phyloP scores from a whole-genome alignment of 2,113 vertebrate species.

The Hymenochirus boettgeri region DNA sequence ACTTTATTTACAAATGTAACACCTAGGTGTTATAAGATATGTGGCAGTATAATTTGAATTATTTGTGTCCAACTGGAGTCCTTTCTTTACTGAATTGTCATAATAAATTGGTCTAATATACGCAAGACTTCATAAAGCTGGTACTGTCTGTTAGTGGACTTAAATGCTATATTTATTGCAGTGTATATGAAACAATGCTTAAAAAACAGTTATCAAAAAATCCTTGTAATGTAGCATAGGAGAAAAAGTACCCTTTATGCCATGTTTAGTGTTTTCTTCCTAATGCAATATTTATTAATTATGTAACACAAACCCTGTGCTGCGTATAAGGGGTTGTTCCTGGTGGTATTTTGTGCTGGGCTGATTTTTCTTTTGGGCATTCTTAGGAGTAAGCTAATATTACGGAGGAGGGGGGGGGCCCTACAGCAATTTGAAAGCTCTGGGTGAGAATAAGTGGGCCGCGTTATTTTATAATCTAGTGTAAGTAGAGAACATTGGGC shows the following conservation, averaged over 20 bases:
- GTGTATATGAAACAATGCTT: not conserved
- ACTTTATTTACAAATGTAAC: no score
- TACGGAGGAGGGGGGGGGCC: no score
- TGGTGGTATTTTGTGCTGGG: conserved; percentile 42
- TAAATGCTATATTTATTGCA: not conserved
- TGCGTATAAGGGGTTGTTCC: conserved; percentile 49
- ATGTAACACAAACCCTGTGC: conserved; percentile 57
- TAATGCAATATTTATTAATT: conserved; percentile 55
- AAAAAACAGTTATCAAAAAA: not conserved
- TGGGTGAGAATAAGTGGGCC: conserved; percentile 69
- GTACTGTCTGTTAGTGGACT: no score
- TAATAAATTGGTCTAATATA: no score
- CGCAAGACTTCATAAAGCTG: no score
- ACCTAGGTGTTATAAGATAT: no score
- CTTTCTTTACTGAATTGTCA: no score
- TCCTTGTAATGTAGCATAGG: not conserved
- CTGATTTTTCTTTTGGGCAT: conserved; percentile 37
- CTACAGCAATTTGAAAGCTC: conserved; percentile 72
- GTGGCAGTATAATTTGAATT: no score
- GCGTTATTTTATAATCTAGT: conserved; percentile 66
- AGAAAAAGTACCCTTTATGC: not conserved
- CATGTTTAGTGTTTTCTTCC: conserved; percentile 29
- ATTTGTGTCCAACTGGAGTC: no score
- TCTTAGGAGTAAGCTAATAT: conserved; percentile 67
- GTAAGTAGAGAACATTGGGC: conserved; percentile 62